Conservation (phyloP, 2,113 vertebrate species). For the Ancistrus triradiatus region DNA sequence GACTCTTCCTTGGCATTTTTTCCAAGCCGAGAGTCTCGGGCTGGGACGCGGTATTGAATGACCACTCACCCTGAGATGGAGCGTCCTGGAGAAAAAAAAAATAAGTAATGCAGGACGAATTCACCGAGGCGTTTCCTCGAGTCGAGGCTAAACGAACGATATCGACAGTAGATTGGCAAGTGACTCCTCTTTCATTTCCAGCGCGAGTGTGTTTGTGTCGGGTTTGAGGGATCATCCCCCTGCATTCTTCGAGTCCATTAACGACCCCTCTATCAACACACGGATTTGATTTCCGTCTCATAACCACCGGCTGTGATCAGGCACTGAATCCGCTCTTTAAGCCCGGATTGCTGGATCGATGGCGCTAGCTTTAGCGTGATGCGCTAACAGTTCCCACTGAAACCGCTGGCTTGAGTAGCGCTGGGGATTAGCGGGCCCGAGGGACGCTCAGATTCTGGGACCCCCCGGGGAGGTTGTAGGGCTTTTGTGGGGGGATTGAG, state of each 20-base stretch:
- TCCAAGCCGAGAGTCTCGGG: slow-evolving; percentile 28
- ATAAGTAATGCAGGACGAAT: slow-evolving; percentile 60
- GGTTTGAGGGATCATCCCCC: slow-evolving; percentile 35
- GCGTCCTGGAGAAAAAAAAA: slow-evolving; percentile 52
- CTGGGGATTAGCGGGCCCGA: slow-evolving; percentile 14
- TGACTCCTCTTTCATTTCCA: slow-evolving; percentile 21
- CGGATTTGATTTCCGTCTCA: slow-evolving; percentile 41
- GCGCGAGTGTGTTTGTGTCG: slow-evolving; percentile 18
- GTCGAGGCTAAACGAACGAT: slow-evolving; percentile 50
- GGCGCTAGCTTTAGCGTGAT: slow-evolving; percentile 32
- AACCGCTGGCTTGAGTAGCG: slow-evolving; percentile 2
- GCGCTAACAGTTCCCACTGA: slow-evolving; percentile 23
- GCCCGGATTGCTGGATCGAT: slow-evolving; percentile 37
- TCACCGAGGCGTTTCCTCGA: slow-evolving; percentile 49
- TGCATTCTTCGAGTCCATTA: slow-evolving; percentile 50
- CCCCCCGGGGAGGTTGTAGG: not conserved
- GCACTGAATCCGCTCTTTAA: slow-evolving; percentile 48
- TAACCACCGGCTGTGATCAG: slow-evolving; percentile 46
- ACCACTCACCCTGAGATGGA: slow-evolving; percentile 45
- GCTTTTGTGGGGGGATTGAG: not conserved
- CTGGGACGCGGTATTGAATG: slow-evolving; percentile 30
- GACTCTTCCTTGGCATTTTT: slow-evolving; percentile 35
- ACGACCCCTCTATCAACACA: slow-evolving; percentile 20
- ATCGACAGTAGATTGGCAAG: slow-evolving; percentile 51
- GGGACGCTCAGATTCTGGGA: not conserved